Evolutionary conservation across 2,113 vertebrate genomes (phyloP).

Genomic region (Anser cygnoides): DNA sequence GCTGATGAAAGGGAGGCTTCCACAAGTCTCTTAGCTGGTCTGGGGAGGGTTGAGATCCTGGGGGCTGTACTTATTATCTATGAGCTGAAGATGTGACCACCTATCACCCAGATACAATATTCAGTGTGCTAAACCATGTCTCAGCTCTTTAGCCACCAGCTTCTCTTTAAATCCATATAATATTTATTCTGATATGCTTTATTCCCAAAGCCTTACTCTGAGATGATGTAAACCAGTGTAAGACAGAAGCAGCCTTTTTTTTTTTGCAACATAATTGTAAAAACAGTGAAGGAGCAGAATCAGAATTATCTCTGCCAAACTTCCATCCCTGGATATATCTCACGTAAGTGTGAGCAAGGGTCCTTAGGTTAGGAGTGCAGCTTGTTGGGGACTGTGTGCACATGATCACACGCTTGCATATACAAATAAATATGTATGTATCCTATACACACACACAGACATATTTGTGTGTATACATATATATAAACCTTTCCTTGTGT

Average conservation of each 20-base stretch:
- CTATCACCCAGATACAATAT: background rate
- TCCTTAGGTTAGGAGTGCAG: background rate
- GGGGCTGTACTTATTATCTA: background rate
- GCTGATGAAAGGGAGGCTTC: background rate
- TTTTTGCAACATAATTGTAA: background rate
- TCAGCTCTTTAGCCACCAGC: background rate
- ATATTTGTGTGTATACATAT: background rate
- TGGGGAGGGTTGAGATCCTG: background rate
- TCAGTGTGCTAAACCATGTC: background rate
- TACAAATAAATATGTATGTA: background rate
- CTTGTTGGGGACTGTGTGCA: background rate
- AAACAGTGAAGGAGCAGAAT: background rate
- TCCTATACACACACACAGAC: background rate
- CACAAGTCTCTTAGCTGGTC: background rate
- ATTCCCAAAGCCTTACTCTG: background rate
- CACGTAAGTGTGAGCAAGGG: rapidly evolving
- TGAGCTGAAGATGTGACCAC: background rate
- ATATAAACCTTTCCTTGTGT: background rate
- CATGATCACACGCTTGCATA: background rate
- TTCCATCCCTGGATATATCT: background rate
- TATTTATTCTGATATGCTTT: background rate
- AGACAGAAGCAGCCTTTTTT: background rate
- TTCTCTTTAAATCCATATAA: background rate
- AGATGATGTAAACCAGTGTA: background rate
- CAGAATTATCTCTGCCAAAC: background rate